Conservation (phyloP, 1,140 invertebrate species). For the Bombus superbus region DNA sequence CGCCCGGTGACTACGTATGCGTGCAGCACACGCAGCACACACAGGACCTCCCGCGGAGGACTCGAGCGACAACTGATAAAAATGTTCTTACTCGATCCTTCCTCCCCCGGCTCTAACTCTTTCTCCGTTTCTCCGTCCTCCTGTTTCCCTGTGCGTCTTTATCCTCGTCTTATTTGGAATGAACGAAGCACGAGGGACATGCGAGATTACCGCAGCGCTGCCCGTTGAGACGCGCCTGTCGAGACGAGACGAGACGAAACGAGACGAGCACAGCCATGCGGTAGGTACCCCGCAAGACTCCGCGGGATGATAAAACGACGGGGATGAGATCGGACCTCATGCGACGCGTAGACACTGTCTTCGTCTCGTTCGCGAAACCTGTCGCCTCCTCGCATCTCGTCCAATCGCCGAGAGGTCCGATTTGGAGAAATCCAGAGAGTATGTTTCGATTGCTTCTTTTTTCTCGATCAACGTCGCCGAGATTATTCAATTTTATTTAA, state of each 20-base stretch:
- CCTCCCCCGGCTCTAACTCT: slow-evolving; percentile 24
- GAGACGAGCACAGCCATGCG: slow-evolving; percentile 50
- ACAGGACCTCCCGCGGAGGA: slow-evolving; percentile 65
- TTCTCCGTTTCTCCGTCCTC: neutral
- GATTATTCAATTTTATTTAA: neutral
- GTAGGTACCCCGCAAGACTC: slow-evolving; percentile 65
- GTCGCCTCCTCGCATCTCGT: neutral
- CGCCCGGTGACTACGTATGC: neutral
- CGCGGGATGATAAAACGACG: slow-evolving; percentile 66
- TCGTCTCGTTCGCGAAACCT: slow-evolving; percentile 18
- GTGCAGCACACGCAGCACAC: neutral
- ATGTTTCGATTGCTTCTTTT: neutral
- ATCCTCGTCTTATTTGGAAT: slow-evolving; percentile 67
- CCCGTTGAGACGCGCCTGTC: slow-evolving; percentile 54
- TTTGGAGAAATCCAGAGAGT: neutral
- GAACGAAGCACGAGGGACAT: slow-evolving; percentile 65
- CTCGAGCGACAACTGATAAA: slow-evolving; percentile 68
- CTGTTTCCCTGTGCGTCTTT: slow-evolving; percentile 35
- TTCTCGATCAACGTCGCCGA: neutral
- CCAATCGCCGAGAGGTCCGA: neutral
- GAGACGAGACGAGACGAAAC: slow-evolving; percentile 41
- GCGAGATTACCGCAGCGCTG: slow-evolving; percentile 64
- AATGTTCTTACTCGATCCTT: slow-evolving; percentile 70
- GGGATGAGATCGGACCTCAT: slow-evolving; percentile 63
- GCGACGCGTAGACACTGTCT: slow-evolving; percentile 51